Base-by-base conservation (phyloP, 2,113 vertebrate species). In the Oostethus manadensis region DNA sequence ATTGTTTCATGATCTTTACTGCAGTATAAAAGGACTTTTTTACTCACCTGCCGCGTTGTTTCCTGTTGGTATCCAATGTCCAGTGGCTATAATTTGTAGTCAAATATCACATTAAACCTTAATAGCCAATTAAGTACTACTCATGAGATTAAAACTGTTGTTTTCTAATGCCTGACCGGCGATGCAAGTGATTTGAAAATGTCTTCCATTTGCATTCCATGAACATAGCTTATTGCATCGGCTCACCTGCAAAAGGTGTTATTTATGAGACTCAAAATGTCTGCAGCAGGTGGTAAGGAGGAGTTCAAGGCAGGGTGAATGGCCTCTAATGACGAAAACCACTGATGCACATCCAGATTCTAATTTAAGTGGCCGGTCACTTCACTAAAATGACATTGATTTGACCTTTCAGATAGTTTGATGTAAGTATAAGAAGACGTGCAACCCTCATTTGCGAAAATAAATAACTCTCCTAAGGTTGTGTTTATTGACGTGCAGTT, bases 261-360 rank as follows among this genome's bases (percentile, higher is more conserved):
- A 57, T 45, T 56, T 45, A 10, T 1, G 43, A 46, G 10, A 4
- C 8, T 2, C 11, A 13, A 9, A 53, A 64, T 73, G 42, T 59
- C 74, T 54, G 15, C 58, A 70, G 68, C 74, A 81, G 78, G 17
- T 35, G 68, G 35, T 63, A 51, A 42, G 68, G 75, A 59, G 63
- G 68, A 23, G 43, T 46, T n/a, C 11, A 29, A 43, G 1, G 49
- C 59, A 42, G 53, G 23, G 9, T 45, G 18, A 50, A n/a, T 43
- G 26, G 29, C 48, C 14, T 50, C 49, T 45, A 45, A 71, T 65
- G 73, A 73, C 60, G 50, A 33, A 51, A 68, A 65, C 35, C 35
- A 38, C n/a, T 8, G 45, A 67, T 54, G 50, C 57, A n/a, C 10
- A 56, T 55, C 45, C 20, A 53, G 57, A 70, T 60, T 66, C 51